Evolutionary conservation across 2,888 invertebrate genomes (phyloP).

Genomic region (Yponomeuta malinellus): DNA sequence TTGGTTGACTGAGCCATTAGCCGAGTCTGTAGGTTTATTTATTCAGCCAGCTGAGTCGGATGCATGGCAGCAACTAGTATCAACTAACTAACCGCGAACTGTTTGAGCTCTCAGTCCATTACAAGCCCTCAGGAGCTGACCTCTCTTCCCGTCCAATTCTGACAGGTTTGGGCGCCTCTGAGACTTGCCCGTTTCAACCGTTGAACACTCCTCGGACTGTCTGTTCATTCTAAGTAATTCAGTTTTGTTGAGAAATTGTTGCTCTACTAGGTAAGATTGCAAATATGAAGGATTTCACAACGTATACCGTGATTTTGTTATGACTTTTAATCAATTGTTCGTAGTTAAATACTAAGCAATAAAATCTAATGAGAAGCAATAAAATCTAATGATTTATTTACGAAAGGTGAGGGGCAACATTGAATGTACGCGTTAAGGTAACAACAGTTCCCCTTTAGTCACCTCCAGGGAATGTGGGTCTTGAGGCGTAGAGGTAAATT

Average conservation of each 20-base stretch:
- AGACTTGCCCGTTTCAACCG: constrained; percentile 20
- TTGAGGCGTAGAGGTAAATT: constrained; percentile 38
- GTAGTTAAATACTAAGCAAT: not conserved
- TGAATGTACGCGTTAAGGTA: not conserved
- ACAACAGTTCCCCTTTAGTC: constrained; percentile 17
- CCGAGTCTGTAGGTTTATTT: constrained; percentile 3
- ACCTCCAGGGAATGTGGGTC: constrained; percentile 22
- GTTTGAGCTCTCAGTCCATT: constrained; percentile 15
- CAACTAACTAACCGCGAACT: constrained; percentile 16
- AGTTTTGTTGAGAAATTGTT: not conserved
- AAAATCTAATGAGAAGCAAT: not conserved
- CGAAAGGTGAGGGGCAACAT: not conserved
- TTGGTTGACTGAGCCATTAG: not conserved
- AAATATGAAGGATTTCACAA: no score
- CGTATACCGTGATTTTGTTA: no score
- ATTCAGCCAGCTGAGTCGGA: constrained; percentile 8
- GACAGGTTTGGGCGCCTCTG: constrained; percentile 36
- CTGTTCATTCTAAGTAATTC: constrained; percentile 19
- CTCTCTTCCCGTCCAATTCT: constrained; percentile 37
- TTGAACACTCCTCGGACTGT: constrained; percentile 19
- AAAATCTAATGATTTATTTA: not conserved
- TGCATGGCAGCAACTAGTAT: constrained; percentile 1
- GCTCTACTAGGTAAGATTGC: no score
- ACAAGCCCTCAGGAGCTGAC: constrained; percentile 32
- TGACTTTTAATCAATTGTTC: no score